phyloP scores from a whole-genome alignment of 2,888 invertebrate genomes.

The Conus canariensis region DNA sequence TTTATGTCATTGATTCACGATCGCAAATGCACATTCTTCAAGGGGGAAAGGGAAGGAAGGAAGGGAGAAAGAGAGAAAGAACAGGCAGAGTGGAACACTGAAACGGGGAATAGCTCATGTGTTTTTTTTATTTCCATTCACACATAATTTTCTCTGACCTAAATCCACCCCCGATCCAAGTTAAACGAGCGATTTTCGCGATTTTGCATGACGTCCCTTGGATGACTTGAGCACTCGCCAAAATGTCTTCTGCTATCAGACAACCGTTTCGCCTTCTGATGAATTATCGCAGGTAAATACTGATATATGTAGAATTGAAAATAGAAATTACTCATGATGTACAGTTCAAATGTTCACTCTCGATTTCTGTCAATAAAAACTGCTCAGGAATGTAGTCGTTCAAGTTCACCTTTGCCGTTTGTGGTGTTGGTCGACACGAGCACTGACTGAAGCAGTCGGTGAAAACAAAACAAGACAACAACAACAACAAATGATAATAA shows the following conservation, averaged over 20 bases:
- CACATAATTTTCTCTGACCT: background rate
- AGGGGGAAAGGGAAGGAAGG: too few relatives aligned
- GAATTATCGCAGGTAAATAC: constrained; percentile 21
- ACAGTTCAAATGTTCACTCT: background rate
- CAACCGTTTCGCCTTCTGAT: background rate
- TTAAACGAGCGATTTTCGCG: background rate
- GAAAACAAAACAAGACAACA: too few relatives aligned
- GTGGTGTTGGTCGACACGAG: too few relatives aligned
- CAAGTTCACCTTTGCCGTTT: background rate
- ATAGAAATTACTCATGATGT: background rate
- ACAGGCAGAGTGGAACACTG: too few relatives aligned
- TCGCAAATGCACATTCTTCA: too few relatives aligned
- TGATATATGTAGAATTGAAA: background rate
- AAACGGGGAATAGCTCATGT: too few relatives aligned
- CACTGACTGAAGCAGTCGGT: too few relatives aligned
- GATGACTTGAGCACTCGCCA: background rate
- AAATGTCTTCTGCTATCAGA: constrained; percentile 18
- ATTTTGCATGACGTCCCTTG: background rate
- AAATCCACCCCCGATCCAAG: background rate
- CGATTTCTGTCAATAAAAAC: background rate
- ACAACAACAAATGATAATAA: too few relatives aligned
- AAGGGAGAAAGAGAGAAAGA: too few relatives aligned
- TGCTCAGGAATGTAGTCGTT: background rate
- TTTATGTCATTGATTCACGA: too few relatives aligned
- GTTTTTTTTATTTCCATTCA: too few relatives aligned